Evolutionary conservation across 2,888 invertebrate genomes (phyloP).

Genomic region (Agrochola macilenta): DNA sequence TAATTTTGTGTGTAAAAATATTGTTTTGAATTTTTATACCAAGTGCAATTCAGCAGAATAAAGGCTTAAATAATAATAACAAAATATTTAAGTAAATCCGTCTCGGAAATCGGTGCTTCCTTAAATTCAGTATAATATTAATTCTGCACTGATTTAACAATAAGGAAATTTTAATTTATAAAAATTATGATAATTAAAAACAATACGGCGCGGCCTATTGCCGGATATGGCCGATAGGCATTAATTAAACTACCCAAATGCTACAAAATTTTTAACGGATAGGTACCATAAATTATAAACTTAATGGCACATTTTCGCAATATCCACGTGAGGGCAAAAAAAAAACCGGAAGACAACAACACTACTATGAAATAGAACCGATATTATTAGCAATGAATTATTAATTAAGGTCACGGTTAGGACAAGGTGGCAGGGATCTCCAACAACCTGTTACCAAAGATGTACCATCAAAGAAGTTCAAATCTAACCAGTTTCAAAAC

Average conservation of each 20-base stretch:
- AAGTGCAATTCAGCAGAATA: neutral
- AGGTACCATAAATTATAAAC: neutral
- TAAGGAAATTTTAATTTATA: conserved; percentile 2
- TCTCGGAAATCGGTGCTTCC: too few relatives aligned
- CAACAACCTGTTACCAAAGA: too few relatives aligned
- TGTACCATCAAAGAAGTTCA: too few relatives aligned
- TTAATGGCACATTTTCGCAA: neutral
- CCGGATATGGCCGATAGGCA: neutral
- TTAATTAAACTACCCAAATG: conserved; percentile 8
- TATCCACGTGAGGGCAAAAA: neutral
- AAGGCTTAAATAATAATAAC: too few relatives aligned
- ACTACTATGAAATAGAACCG: neutral
- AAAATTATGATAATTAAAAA: neutral
- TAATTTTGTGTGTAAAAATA: neutral
- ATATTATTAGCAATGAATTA: conserved; percentile 29
- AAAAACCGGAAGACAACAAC: conserved; percentile 19
- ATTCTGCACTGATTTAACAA: neutral
- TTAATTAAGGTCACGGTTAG: conserved; percentile 21
- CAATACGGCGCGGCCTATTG: neutral
- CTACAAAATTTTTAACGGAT: neutral
- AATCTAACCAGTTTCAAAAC: too few relatives aligned
- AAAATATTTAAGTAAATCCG: too few relatives aligned
- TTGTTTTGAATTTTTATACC: neutral
- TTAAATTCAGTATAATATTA: too few relatives aligned
- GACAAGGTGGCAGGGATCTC: too few relatives aligned